These are phyloP conservation scores for Cyanoderma ruficeps DNA, from an alignment of 2,113 vertebrate genomes.

Conservation along the genomic window DNA sequence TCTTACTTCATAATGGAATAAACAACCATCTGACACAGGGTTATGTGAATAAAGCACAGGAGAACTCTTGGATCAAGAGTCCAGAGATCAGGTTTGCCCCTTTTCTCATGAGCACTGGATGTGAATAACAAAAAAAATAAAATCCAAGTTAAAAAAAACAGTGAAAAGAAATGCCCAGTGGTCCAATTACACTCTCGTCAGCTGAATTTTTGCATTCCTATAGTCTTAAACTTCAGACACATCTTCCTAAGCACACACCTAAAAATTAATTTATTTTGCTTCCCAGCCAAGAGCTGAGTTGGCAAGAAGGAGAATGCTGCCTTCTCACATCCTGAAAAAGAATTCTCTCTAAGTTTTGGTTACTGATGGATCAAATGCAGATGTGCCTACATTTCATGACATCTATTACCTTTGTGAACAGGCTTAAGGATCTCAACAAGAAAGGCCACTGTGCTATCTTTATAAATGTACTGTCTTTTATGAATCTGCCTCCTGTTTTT, in stretches of 20 bases:
- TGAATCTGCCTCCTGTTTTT: not conserved
- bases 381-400: not conserved
- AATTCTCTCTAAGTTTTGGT: not conserved
- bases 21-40: not conserved
- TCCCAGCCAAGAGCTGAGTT: conserved; percentile 38
- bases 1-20: not conserved
- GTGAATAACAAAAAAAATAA: not conserved
- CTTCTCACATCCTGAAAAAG: not conserved
- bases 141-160: not conserved
- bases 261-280: conserved; percentile 32
- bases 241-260: conserved; percentile 19
- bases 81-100: not conserved
- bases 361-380: not conserved
- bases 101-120: not conserved
- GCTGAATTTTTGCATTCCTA: conserved; percentile 32
- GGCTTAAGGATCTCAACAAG: not conserved
- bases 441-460: accelerated
- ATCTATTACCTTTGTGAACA: not conserved
- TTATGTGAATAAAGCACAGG: not conserved
- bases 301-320: not conserved
- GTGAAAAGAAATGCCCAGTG: not conserved
- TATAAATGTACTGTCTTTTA: not conserved
- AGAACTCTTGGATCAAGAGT: not conserved
- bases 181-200: conserved; percentile 29
- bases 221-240: not conserved